Evolutionary conservation across 64 coral and sea anemone genomes (phyloP), one percentile per base, ranked within the genome.

Genomic region (Montipora sp.): DNA sequence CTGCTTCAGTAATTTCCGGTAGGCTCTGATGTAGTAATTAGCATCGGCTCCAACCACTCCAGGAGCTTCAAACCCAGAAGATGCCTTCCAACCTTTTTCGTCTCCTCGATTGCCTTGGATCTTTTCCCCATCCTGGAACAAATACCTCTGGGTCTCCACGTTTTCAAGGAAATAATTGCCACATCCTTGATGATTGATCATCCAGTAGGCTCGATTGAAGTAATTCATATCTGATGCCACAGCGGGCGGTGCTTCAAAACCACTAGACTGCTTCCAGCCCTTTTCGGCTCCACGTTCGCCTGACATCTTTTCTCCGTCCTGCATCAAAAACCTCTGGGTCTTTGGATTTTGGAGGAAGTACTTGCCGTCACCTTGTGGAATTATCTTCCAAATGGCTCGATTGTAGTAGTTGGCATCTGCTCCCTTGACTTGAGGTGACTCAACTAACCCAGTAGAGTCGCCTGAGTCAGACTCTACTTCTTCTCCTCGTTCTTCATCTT

Each of bases 391-490:
- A 15, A 59, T 3, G 48, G 87, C 87, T 2, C 27, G 65, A 19
- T 87, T 73, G 45, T 87, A 59, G 61, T 87, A 87, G 72, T 73
- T 87, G 16, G 58, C 84, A 87, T 87, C 84, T 2, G 84, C 48
- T 49, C 24, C 84, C 2, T 73, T 20, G 84, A 65, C 67, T 0
- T 12, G 5, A 51, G 74, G 51, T 55, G 51, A 5, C 51, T 55
- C 51, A 55, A 36, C 36, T 36, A 55, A 55, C 6, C 51, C 51
- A 10, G 51, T 7, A 12, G 87, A 48, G 22, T 36, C 36, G 27
- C 36, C 36, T 36, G 36, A 36, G 36, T 51, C 23, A 48, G 48
- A 83, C 0, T 73, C 87, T 23, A 47, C 87, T 77, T 89, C 87
- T 22, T 21, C 71, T 11, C 87, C 87, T 23, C 87, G 87, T 2